Base-by-base conservation (phyloP, 2,113 vertebrate genomes). In the Phalacrocorax pelagicus region DNA sequence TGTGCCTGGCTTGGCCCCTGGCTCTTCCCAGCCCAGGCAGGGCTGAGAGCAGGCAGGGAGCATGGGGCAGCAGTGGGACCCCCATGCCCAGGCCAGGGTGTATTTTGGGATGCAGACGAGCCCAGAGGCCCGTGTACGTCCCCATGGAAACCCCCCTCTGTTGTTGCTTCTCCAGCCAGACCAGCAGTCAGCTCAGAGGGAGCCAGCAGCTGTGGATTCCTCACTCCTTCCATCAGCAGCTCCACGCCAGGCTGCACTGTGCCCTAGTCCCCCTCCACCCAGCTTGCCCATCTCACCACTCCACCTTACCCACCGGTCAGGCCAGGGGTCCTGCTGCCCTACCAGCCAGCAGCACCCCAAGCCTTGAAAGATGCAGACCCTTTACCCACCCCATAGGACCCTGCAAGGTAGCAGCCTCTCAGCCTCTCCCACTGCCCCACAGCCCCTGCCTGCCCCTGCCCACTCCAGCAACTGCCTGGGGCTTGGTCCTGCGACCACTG, bases 141-240 rank as follows among this genome's bases (percentile, higher is more conserved):
- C 70, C 94, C 96, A 95, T 95, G 95, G 96, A 96, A 97, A 97
- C 95, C 16, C 9, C 34, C 4, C 44, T 95, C 51, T 95, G 96
- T 96, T 96, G 96, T 94, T 69, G 47, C 65, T 75, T 61, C 42
- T n/a, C 57, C 32, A 8, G 72, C 94, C 92, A 94, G 57, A 52
- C 10, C 30, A 1, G 3, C 5, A 4, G 88, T 57, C 78, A 86
- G 73, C 71, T 46, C n/a, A 5, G 15, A 20, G 66, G 79, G 57
- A 81, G 92, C 38, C 90, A 88, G 95, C 97, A 96, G 97, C 97
- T 94, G 96, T 9, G 17, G 74, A 97, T 98, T 98, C 97, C 92
- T 96, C 96, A 73, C 72, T 65, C 67, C 88, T 98, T 94, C 97
- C 97, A 93, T 94, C 97, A 97, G 96, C 94, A 61, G 81, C 87